Percentiles rank a stretch among this genome's conserved stretches.
These are phyloP conservation scores for Serranus cabrilla DNA, from an alignment of 2,797 vertebrate genomes.

Conservation along the genomic window DNA sequence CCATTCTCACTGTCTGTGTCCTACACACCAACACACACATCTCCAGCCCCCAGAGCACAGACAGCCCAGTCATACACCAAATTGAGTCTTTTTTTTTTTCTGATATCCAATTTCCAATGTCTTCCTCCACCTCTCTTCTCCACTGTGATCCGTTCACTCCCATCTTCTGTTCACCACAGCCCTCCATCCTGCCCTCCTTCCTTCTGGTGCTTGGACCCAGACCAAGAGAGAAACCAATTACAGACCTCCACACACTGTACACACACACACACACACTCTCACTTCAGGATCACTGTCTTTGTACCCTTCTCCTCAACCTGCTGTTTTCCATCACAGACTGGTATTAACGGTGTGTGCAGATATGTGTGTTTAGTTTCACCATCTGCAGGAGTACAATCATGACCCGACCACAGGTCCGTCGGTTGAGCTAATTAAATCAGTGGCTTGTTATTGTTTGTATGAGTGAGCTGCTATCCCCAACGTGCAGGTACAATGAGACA, in stretches of 20 bases:
- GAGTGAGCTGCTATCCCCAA: conserved; percentile 52
- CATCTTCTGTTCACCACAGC: conserved; percentile 27
- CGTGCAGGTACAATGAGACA: conserved; percentile 23
- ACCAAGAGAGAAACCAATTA: conserved; percentile 69
- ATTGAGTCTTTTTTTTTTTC: conserved; percentile 30
- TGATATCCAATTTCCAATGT: conserved; percentile 52
- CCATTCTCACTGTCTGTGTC: background rate
- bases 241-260: background rate
- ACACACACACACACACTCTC: background rate
- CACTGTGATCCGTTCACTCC: conserved; percentile 27
- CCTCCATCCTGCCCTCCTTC: conserved; percentile 28
- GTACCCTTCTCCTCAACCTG: conserved; percentile 7
- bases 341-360: conserved; percentile 19
- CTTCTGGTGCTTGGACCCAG: conserved; percentile 40
- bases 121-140: conserved; percentile 30
- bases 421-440: conserved; percentile 76
- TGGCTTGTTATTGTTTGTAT: conserved; percentile 40
- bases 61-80: conserved; percentile 6
- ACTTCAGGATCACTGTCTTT: conserved; percentile 15
- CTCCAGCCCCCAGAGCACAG: conserved; percentile 12
- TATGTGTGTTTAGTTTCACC: conserved; percentile 37
- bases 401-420: conserved; percentile 53
- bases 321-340: conserved; percentile 26
- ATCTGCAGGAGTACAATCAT: conserved; percentile 50
- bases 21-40: conserved; percentile 9